Percentiles rank a stretch among this genome's conserved stretches.
These are phyloP conservation scores for Gymnothorax javanicus DNA, from an alignment of 2,797 vertebrate genomes.

Conservation along the genomic window DNA sequence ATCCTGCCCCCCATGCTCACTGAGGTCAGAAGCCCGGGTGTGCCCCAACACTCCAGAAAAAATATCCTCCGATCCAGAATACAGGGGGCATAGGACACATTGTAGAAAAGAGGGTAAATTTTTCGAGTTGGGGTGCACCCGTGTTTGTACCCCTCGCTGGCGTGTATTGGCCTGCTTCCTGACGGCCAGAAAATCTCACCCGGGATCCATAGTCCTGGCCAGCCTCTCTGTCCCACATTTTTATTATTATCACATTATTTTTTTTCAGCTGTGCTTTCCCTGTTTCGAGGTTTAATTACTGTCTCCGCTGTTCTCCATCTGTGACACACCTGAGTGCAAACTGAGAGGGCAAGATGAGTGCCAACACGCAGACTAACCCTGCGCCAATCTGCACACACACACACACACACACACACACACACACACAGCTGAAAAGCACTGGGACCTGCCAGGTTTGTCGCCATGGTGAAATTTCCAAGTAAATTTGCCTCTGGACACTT, in stretches of 20 bases:
- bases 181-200: constrained; percentile 8
- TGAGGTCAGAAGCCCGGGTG: too few relatives aligned
- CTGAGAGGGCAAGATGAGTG: constrained; percentile 29
- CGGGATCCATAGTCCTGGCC: neutral
- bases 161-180: constrained; percentile 22
- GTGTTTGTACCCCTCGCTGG: neutral
- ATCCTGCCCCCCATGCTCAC: neutral
- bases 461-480: constrained; percentile 18
- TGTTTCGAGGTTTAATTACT: neutral
- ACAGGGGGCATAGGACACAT: neutral
- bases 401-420: constrained; percentile 19
- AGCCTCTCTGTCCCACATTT: neutral
- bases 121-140: neutral
- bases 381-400: neutral
- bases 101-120: neutral
- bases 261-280: constrained; percentile 9
- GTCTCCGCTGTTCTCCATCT: constrained; percentile 10
- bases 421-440: constrained; percentile 40
- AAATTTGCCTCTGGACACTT: constrained; percentile 15
- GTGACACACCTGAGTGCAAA: constrained; percentile 36
- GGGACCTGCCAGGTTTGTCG: constrained; percentile 23
- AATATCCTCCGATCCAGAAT: too few relatives aligned
- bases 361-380: neutral
- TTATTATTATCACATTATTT: neutral
- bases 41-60: neutral